These are phyloP conservation scores for Sebastes oblongus DNA, from an alignment of 2,797 vertebrate species.

Conservation along the genomic window DNA sequence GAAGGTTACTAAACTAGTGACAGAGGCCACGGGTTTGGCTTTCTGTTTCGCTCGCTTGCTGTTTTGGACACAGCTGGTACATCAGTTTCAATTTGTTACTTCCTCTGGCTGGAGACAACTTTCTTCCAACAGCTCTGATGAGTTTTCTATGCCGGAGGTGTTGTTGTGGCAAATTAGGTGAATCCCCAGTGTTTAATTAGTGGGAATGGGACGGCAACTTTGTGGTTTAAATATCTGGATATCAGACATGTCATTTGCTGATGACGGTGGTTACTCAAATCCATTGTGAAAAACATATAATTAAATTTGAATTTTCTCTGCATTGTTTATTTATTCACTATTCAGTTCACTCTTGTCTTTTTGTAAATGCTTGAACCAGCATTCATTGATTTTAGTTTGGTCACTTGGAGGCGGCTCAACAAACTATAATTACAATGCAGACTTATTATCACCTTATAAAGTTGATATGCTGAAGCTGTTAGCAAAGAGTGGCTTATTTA, in stretches of 20 bases:
- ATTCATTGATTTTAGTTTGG: neutral
- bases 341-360: neutral
- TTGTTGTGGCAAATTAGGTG: neutral
- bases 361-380: neutral
- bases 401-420: neutral
- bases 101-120: neutral
- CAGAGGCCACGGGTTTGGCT: neutral
- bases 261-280: neutral
- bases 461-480: neutral
- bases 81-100: conserved; percentile 1
- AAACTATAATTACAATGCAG: neutral
- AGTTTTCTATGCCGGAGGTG: conserved; percentile 4
- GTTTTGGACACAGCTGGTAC: neutral
- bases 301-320: neutral
- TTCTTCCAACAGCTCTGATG: conserved; percentile 21
- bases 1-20: neutral
- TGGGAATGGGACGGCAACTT: neutral
- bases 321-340: neutral
- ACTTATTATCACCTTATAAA: neutral
- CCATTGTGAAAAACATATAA: neutral
- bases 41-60: neutral
- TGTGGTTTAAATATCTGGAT: conserved; percentile 4
- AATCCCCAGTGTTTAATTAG: conserved; percentile 29
- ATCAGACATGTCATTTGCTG: neutral
- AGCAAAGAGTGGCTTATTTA: neutral